Conservation (phyloP, 2,888 invertebrate species). For the Stenodema calcarata region DNA sequence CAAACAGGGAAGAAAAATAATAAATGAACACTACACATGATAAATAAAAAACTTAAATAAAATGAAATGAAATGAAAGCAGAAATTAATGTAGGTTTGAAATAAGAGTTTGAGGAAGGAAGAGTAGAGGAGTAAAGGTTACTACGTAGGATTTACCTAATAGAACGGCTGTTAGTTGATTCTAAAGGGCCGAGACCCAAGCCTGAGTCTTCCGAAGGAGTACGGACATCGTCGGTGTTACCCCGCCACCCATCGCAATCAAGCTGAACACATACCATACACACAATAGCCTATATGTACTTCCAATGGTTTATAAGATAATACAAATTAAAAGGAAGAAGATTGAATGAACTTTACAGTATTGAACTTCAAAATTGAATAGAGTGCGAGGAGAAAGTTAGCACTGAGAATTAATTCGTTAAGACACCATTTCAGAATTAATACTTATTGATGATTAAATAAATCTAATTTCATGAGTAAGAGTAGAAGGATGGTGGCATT, state of each 20-base stretch:
- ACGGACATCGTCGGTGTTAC: conserved; percentile 59
- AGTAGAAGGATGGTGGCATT: neutral
- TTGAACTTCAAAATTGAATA: neutral
- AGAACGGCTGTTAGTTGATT: conserved; percentile 55
- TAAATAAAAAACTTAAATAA: neutral
- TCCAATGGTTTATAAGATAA: conserved; percentile 7
- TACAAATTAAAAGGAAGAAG: neutral
- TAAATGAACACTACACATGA: neutral
- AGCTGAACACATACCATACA: conserved; percentile 54
- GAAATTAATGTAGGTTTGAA: conserved; percentile 6
- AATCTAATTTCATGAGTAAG: neutral
- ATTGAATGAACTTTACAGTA: neutral
- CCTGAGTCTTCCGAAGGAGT: conserved; percentile 93
- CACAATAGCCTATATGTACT: conserved; percentile 53
- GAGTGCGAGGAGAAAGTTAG: neutral
- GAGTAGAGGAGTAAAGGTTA: conserved; percentile 32
- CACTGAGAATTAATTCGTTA: neutral
- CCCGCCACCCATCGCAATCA: conserved; percentile 55
- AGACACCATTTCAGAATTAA: neutral
- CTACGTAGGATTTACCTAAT: conserved; percentile 52
- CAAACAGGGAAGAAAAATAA: conserved; percentile 1
- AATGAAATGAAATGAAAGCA: conserved; percentile 19
- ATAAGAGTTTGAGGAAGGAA: conserved; percentile 33
- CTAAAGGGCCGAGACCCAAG: conserved; percentile 76
- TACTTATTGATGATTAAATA: neutral